Evolutionary conservation across 1,140 invertebrate species (phyloP).

Genomic region (Anagrus nilaparvatae): DNA sequence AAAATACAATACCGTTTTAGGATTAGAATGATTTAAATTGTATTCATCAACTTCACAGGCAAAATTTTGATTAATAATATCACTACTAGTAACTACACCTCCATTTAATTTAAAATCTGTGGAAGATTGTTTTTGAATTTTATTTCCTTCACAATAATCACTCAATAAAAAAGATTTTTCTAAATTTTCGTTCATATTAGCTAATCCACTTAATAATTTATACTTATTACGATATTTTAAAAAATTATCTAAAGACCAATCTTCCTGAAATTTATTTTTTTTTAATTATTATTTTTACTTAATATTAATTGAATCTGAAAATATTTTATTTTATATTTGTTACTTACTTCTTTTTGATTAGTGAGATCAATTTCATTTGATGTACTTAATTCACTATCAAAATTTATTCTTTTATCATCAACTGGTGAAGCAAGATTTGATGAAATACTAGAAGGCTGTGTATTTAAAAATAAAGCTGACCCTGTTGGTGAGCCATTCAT

Average conservation of each 20-base stretch:
- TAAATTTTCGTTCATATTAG: slow-evolving; percentile 30
- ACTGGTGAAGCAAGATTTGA: slow-evolving; percentile 41
- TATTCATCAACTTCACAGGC: slow-evolving; percentile 33
- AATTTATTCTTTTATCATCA: slow-evolving; percentile 38
- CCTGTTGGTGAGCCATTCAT: slow-evolving; percentile 41
- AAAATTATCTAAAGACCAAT: slow-evolving; percentile 35
- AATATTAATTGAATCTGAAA: background rate
- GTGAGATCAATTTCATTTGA: slow-evolving; percentile 38
- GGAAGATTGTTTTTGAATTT: slow-evolving; percentile 32
- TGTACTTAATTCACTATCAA: slow-evolving; percentile 41
- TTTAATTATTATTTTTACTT: slow-evolving; percentile 2
- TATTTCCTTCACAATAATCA: slow-evolving; percentile 36
- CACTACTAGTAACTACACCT: slow-evolving; percentile 38
- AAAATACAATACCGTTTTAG: no score
- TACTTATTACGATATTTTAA: slow-evolving; percentile 36
- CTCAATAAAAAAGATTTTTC: slow-evolving; percentile 32
- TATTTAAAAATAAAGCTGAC: slow-evolving; percentile 34
- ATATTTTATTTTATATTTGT: slow-evolving; percentile 2
- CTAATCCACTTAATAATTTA: slow-evolving; percentile 25
- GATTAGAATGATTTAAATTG: slow-evolving; percentile 28
- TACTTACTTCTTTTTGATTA: slow-evolving; percentile 37
- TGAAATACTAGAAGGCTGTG: slow-evolving; percentile 35
- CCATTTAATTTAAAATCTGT: slow-evolving; percentile 30
- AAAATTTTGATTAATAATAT: slow-evolving; percentile 52
- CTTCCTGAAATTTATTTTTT: slow-evolving; percentile 26